Evolutionary conservation across 2,797 vertebrate species (phyloP).

Genomic region (Pampus argenteus): DNA sequence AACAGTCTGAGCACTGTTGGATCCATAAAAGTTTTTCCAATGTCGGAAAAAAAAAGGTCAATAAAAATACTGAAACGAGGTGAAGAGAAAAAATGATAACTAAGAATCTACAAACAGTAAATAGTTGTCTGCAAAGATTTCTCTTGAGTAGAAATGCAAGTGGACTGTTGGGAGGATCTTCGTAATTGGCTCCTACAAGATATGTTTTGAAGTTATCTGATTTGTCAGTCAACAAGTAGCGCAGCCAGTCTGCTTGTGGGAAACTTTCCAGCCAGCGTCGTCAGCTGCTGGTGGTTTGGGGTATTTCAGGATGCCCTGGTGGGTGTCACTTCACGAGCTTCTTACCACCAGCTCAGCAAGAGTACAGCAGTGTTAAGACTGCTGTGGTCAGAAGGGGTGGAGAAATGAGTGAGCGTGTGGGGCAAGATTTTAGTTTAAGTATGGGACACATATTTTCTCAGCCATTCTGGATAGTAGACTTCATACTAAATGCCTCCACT

Average conservation of each 20-base stretch:
- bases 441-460: slow-evolving; percentile 42
- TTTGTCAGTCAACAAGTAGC: background rate
- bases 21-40: slow-evolving; percentile 1
- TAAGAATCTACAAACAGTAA: background rate
- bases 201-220: background rate
- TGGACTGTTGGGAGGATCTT: background rate
- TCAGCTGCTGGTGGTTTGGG: slow-evolving; percentile 69
- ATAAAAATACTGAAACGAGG: background rate
- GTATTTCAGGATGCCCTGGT: slow-evolving; percentile 73
- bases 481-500: background rate
- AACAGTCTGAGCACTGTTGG: background rate
- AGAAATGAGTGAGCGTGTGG: slow-evolving; percentile 38
- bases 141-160: background rate
- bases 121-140: background rate
- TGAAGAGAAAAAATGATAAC: background rate
- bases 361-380: slow-evolving; percentile 50
- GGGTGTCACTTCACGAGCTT: slow-evolving; percentile 70
- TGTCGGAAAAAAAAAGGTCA: background rate
- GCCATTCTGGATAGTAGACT: slow-evolving; percentile 20
- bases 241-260: slow-evolving; percentile 42
- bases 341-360: slow-evolving; percentile 51
- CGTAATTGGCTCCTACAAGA: background rate
- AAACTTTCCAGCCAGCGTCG: slow-evolving; percentile 59
- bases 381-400: slow-evolving; percentile 61
- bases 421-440: slow-evolving; percentile 17